Conservation (phyloP, 2,113 vertebrate genomes). For the Elephas maximus region DNA sequence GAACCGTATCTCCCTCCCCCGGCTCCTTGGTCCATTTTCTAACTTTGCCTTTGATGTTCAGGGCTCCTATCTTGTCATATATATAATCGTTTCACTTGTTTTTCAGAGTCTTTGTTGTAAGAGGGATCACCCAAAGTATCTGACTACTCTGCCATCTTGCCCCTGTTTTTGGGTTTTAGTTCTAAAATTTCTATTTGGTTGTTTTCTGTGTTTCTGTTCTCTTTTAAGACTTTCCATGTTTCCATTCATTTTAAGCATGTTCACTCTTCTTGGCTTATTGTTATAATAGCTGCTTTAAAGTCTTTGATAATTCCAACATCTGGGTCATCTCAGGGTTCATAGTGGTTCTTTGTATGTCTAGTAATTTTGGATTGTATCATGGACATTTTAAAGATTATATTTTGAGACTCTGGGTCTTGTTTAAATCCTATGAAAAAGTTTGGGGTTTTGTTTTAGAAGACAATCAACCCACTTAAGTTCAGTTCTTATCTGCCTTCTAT, state of each 20-base stretch:
- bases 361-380: neutral
- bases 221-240: neutral
- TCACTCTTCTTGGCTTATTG: no score
- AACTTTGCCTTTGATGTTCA: no score
- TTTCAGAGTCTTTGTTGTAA: no score
- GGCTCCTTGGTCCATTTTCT: no score
- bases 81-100: no score
- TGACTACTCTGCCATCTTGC: no score
- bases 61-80: no score
- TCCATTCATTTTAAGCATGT: no score
- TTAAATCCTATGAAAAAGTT: slow-evolving; percentile 27
- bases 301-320: neutral
- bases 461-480: neutral
- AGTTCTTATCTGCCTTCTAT: neutral
- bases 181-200: neutral
- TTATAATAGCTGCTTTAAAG: no score
- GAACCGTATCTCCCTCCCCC: no score
- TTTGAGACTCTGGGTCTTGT: neutral
- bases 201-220: slow-evolving; percentile 2
- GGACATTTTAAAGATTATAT: neutral
- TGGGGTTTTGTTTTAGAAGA: slow-evolving; percentile 9
- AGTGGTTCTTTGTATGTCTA: neutral
- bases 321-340: neutral
- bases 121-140: no score
- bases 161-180: neutral